Evolutionary conservation across 1,140 invertebrate genomes (phyloP).

Genomic region (Drosophila bipectinata): DNA sequence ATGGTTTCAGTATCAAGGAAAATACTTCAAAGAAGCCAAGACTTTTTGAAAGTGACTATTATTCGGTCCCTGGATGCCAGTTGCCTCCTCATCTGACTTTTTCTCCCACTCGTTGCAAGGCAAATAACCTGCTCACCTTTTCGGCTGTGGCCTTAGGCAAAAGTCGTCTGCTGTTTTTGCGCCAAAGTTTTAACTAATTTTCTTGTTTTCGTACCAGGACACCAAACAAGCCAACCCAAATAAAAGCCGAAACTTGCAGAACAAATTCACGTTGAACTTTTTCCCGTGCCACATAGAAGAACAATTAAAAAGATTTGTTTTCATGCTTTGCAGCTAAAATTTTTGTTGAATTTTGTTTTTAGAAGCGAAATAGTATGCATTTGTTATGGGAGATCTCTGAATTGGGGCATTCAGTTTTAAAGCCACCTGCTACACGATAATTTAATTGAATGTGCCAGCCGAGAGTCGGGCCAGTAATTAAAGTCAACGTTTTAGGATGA

Average conservation of each 20-base stretch:
- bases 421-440: conserved; percentile 55
- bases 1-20: background rate
- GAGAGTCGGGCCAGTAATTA: conserved; percentile 37
- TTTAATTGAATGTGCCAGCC: conserved; percentile 37
- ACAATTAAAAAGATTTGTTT: conserved; percentile 77
- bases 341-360: conserved; percentile 43
- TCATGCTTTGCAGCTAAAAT: conserved; percentile 15
- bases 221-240: conserved; percentile 26
- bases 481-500: conserved; percentile 9
- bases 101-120: background rate
- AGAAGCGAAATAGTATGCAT: conserved; percentile 15
- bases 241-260: conserved; percentile 59
- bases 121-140: conserved; percentile 9
- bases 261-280: conserved; percentile 61
- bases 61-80: background rate
- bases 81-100: background rate
- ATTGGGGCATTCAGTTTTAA: conserved; percentile 36
- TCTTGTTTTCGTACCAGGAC: conserved; percentile 60
- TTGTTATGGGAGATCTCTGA: conserved; percentile 4
- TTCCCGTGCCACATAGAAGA: conserved; percentile 34
- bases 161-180: conserved; percentile 60
- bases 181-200: conserved; percentile 75
- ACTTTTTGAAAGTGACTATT: conserved; percentile 7
- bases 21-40: background rate
- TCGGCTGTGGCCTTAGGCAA: conserved; percentile 18